Percentiles rank a stretch among this genome's conserved stretches.
Evolutionary conservation across 2,797 vertebrate species (phyloP).

Genomic region (Melanotaenia maccullochi): DNA sequence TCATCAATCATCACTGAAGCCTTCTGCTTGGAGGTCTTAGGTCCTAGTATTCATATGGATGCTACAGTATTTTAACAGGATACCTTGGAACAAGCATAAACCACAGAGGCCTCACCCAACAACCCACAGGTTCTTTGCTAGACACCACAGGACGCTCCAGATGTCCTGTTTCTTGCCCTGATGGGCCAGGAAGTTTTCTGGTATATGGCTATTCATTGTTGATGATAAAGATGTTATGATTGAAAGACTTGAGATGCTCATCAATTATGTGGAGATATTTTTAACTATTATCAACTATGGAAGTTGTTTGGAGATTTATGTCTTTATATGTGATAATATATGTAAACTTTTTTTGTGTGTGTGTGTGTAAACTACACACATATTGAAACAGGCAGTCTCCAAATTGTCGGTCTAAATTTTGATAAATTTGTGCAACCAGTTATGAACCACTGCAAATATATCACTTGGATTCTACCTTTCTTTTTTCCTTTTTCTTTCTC

Average conservation of each 20-base stretch:
- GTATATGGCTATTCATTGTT: background rate
- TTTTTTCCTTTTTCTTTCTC: constrained; percentile 47
- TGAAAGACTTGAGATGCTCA: background rate
- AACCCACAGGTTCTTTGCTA: too few relatives aligned
- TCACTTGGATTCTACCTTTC: constrained; percentile 64
- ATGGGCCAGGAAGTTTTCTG: background rate
- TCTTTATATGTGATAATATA: background rate
- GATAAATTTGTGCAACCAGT: constrained; percentile 40
- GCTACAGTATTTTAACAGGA: background rate
- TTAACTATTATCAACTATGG: too few relatives aligned
- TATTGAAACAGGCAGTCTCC: background rate
- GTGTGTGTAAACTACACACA: background rate
- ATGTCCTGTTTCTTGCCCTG: background rate
- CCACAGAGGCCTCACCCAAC: background rate
- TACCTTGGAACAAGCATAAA: background rate
- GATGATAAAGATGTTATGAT: background rate
- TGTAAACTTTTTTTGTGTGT: background rate
- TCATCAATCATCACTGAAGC: too few relatives aligned
- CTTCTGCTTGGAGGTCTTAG: too few relatives aligned
- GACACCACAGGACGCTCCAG: background rate
- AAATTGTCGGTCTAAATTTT: background rate
- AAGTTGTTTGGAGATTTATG: background rate
- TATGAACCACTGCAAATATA: constrained; percentile 38
- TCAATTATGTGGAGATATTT: background rate
- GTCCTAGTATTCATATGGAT: too few relatives aligned